A percentile compares a stretch with the other conserved stretches of the same genome.
Evolutionary conservation across 2,888 invertebrate species (phyloP).

Genomic region (Andrena dorsata): DNA sequence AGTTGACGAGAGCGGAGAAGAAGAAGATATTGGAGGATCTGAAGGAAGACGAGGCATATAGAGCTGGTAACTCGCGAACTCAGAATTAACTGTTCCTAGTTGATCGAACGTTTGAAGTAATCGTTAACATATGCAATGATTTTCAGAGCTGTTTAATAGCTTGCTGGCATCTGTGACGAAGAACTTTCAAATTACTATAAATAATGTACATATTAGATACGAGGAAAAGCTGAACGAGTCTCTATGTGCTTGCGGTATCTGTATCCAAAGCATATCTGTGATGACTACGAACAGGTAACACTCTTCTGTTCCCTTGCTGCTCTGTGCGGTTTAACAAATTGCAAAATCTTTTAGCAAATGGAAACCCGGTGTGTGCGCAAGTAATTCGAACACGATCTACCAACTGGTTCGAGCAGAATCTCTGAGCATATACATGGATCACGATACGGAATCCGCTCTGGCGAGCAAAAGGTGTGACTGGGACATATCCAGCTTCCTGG

Average conservation of each 20-base stretch:
- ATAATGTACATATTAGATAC: slow-evolving; percentile 92
- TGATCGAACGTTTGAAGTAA: neutral
- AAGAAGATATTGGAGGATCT: slow-evolving; percentile 89
- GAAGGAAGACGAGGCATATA: slow-evolving; percentile 86
- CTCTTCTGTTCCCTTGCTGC: neutral
- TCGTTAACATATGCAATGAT: slow-evolving; percentile 85
- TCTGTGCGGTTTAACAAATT: neutral
- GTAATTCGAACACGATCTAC: slow-evolving; percentile 88
- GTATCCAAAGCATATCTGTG: slow-evolving; percentile 91
- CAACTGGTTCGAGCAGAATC: slow-evolving; percentile 92
- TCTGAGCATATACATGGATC: slow-evolving; percentile 92
- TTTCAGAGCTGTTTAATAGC: slow-evolving; percentile 90
- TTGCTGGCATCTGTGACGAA: slow-evolving; percentile 91
- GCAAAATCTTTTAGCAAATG: slow-evolving; percentile 88
- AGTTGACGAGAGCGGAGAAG: slow-evolving; percentile 90
- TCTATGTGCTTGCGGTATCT: slow-evolving; percentile 91
- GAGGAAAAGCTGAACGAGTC: slow-evolving; percentile 90
- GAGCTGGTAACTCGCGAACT: slow-evolving; percentile 52
- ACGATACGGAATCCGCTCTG: slow-evolving; percentile 84
- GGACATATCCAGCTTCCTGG: slow-evolving; percentile 87
- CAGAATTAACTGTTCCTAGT: neutral
- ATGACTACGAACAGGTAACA: slow-evolving; percentile 92
- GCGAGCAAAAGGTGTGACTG: slow-evolving; percentile 72
- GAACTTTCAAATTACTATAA: slow-evolving; percentile 92
- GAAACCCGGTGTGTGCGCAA: slow-evolving; percentile 89